A percentile compares a stretch with the other conserved stretches of the same genome.
phyloP scores from a whole-genome alignment of 2,797 vertebrate genomes.

The Linurgus olivaceus region DNA sequence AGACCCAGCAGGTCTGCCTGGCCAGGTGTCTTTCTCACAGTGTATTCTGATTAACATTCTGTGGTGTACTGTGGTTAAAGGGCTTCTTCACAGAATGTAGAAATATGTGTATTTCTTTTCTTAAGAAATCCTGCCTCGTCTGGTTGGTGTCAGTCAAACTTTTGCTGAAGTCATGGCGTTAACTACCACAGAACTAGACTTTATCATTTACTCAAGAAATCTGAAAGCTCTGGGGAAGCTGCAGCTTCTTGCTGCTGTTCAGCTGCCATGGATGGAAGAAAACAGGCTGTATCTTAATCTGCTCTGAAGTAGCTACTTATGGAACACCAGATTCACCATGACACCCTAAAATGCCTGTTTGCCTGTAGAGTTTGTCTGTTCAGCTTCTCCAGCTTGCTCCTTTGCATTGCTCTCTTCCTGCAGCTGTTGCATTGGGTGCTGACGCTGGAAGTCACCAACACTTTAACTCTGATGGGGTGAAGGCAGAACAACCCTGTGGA shows the following conservation, averaged over 20 bases:
- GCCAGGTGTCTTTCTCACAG: neutral
- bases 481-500: neutral
- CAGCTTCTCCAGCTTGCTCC: neutral
- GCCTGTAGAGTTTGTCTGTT: neutral
- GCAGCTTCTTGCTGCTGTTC: neutral
- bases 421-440: neutral
- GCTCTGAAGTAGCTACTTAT: neutral
- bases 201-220: neutral
- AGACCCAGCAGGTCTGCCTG: neutral
- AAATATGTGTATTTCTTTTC: neutral
- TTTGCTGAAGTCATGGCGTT: neutral
- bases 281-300: neutral
- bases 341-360: neutral
- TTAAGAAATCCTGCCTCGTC: neutral
- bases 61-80: neutral
- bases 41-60: neutral
- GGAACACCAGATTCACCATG: neutral
- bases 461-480: accelerated
- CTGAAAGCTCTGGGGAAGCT: neutral
- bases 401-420: neutral
- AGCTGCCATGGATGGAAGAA: neutral
- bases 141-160: neutral
- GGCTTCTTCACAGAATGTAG: neutral
- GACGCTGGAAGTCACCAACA: accelerated
- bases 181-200: neutral